phyloP scores from a whole-genome alignment of 2,797 vertebrate species.

The Adrianichthys oophorus region DNA sequence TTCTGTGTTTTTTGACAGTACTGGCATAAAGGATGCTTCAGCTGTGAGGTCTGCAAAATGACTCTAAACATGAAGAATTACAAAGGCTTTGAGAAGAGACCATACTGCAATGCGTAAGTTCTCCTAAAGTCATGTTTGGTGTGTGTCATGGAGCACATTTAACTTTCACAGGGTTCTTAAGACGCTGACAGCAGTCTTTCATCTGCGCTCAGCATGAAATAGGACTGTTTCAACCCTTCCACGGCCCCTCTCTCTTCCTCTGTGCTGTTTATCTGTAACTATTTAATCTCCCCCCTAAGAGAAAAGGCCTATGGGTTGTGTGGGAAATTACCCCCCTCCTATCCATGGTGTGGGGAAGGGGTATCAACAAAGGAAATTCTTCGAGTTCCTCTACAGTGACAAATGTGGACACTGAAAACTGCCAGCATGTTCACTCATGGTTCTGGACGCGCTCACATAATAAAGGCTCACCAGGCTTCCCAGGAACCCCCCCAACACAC shows the following conservation, averaged over 20 bases:
- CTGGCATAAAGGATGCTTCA: slow-evolving; percentile 99
- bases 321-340: slow-evolving; percentile 64
- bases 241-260: slow-evolving; percentile 47
- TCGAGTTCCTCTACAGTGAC: slow-evolving; percentile 76
- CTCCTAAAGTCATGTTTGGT: slow-evolving; percentile 13
- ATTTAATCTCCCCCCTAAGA: slow-evolving; percentile 42
- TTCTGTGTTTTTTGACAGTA: slow-evolving; percentile 75
- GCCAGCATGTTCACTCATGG: slow-evolving; percentile 61
- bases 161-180: slow-evolving; percentile 10
- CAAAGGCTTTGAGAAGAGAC: slow-evolving; percentile 98
- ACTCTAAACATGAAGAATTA: slow-evolving; percentile 99
- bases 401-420: slow-evolving; percentile 49
- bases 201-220: slow-evolving; percentile 47
- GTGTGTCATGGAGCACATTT: slow-evolving; percentile 18
- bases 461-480: slow-evolving; percentile 55
- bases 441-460: slow-evolving; percentile 39
- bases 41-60: slow-evolving; percentile 99
- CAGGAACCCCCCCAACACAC: slow-evolving; percentile 46
- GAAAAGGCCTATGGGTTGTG: slow-evolving; percentile 57
- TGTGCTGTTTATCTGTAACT: slow-evolving; percentile 60
- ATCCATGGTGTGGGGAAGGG: slow-evolving; percentile 17
- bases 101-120: slow-evolving; percentile 98
- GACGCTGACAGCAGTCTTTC: slow-evolving; percentile 34
- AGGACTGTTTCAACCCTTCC: slow-evolving; percentile 52
- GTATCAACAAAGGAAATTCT: slow-evolving; percentile 78